Evolutionary conservation across 2,113 vertebrate species (phyloP), one percentile per base, ranked within the genome.

Genomic region (Equus quagga): DNA sequence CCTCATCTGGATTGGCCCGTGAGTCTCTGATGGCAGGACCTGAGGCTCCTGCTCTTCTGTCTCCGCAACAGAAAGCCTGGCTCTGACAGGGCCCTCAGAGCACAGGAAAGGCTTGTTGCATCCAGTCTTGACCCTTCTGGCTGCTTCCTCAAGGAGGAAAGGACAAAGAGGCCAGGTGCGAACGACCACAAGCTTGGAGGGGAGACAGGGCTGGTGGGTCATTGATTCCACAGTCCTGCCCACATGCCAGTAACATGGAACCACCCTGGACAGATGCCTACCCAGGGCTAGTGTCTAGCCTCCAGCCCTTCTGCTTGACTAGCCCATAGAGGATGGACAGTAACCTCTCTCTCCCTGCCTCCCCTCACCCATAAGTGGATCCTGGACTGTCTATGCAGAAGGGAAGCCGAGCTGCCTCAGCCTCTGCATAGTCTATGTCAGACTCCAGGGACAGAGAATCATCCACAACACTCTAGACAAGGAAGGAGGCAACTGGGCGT

Each of bases 21-120:
- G 26, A 21, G 14, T 88, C 64, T 92, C 87, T 60, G 21, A 28
- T 7, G 24, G 58, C 33, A 78, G 26, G 69, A 76, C n/a, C 69
- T 76, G 51, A 95, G n/a, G 10, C n/a, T 76, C 80, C 81, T 70
- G 49, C 60, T 89, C 24, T 62, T 31, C n/a, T 6, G 12, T 79
- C 85, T 89, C n/a, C 51, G 65, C 46, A 75, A 58, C 19, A 95
- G 69, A 83, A 75, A 88, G 23, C 76, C 84, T 94, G 36, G 56
- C 46, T 79, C 79, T 58, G 67, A 5, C 76, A 91, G 91, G 51
- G n/a, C 44, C 60, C 83, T 58, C 17, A 31, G 41, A 73, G 24
- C 56, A 58, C 26, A 51, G 46, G 31, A 67, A 81, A 96, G 56
- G 10, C 62, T 80, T 64, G 36, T 24, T 85, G 23, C 3, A 1